Conservation (phyloP, 2,797 vertebrate species). For the Liparis tanakae region DNA sequence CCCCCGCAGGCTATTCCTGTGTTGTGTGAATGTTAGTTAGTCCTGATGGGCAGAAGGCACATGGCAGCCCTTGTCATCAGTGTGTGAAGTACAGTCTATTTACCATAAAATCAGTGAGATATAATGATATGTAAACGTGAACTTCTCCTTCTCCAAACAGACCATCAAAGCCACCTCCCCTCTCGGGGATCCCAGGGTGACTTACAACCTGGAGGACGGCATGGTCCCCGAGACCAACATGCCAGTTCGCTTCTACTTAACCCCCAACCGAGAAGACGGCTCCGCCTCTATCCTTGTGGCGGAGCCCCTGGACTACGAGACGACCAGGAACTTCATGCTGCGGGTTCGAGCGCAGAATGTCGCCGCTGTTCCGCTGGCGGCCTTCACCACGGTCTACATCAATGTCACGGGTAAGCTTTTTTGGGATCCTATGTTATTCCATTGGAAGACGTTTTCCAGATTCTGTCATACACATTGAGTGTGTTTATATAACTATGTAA, state of each 20-base stretch:
- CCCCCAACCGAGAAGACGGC: conserved; percentile 89
- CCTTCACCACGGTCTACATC: conserved; percentile 85
- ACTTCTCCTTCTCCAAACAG: conserved; percentile 66
- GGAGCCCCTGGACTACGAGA: conserved; percentile 90
- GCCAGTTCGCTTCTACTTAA: conserved; percentile 91
- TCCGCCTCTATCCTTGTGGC: conserved; percentile 90
- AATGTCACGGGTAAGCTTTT: conserved; percentile 86
- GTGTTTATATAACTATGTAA: too few relatives aligned
- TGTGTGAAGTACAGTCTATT: too few relatives aligned
- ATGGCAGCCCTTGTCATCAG: too few relatives aligned
- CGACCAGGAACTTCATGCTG: conserved; percentile 87
- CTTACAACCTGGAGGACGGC: conserved; percentile 90
- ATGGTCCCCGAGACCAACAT: conserved; percentile 92
- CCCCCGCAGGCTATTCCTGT: too few relatives aligned
- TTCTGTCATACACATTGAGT: too few relatives aligned
- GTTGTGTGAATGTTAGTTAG: too few relatives aligned
- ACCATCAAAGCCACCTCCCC: conserved; percentile 87
- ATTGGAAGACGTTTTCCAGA: background rate
- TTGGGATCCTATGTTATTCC: too few relatives aligned
- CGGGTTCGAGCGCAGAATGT: conserved; percentile 90
- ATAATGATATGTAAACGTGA: background rate
- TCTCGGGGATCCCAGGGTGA: conserved; percentile 89
- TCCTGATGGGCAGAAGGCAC: too few relatives aligned
- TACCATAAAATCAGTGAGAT: background rate
- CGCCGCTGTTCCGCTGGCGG: conserved; percentile 87